These are phyloP conservation scores for Menidia menidia DNA, from an alignment of 2,797 vertebrate species.

Conservation along the genomic window DNA sequence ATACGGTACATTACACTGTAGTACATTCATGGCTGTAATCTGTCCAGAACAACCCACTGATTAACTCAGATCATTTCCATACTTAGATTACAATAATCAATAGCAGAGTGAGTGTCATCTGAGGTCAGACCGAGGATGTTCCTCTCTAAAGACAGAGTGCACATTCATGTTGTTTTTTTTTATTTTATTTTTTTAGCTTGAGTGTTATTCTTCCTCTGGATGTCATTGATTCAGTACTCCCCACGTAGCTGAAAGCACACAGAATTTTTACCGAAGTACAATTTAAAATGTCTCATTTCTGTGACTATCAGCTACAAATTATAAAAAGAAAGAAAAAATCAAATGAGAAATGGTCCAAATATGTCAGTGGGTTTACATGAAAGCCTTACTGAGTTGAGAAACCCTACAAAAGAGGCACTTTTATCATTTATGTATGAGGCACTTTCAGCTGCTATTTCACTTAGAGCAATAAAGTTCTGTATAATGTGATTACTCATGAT, in stretches of 20 bases:
- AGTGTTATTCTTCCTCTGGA: too few species aligned
- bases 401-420: too few species aligned
- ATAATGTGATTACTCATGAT: too few species aligned
- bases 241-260: slow-evolving; percentile 25
- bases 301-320: not conserved
- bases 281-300: slow-evolving; percentile 2
- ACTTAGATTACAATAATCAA: slow-evolving; percentile 35
- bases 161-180: not conserved
- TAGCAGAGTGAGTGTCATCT: slow-evolving; percentile 20
- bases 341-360: not conserved
- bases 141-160: not conserved
- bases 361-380: not conserved
- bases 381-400: too few species aligned
- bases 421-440: too few species aligned
- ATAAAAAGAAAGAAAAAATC: not conserved
- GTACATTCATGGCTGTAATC: too few species aligned
- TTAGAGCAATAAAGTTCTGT: too few species aligned
- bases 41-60: slow-evolving; percentile 5
- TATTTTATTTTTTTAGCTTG: too few species aligned
- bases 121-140: slow-evolving; percentile 41
- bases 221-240: not conserved
- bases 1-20: not conserved
- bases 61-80: slow-evolving; percentile 7
- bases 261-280: slow-evolving; percentile 10
- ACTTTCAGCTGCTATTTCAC: too few species aligned